phyloP scores from a whole-genome alignment of 2,888 invertebrate species.

The Neoitamus cyanurus region DNA sequence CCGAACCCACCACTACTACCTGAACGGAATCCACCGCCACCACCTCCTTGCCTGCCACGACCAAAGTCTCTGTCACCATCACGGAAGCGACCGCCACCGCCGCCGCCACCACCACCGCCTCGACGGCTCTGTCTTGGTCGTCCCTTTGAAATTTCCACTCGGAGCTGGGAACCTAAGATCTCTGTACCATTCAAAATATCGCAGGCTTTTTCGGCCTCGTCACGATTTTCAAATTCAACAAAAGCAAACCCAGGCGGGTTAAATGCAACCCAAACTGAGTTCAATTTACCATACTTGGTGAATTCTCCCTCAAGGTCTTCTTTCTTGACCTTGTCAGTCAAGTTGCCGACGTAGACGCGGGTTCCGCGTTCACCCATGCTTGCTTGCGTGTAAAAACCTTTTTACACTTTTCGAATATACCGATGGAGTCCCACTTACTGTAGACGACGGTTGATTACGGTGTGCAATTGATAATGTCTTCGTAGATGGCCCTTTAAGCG shows the following conservation, averaged over 20 bases:
- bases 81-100: constrained; percentile 60
- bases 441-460: constrained; percentile 9
- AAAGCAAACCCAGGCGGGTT: constrained; percentile 95
- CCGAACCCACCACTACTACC: constrained; percentile 60
- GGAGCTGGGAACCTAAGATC: constrained; percentile 85
- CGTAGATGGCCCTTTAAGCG: constrained; percentile 17
- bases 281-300: constrained; percentile 90
- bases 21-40: constrained; percentile 65
- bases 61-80: constrained; percentile 66
- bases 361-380: constrained; percentile 74
- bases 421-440: constrained; percentile 6
- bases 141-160: constrained; percentile 89
- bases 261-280: constrained; percentile 91
- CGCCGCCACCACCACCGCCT: constrained; percentile 65
- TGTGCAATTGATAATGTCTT: not conserved
- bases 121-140: constrained; percentile 77
- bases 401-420: not conserved
- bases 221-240: constrained; percentile 89
- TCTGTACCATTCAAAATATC: constrained; percentile 86
- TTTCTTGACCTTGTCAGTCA: constrained; percentile 89
- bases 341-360: constrained; percentile 90
- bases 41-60: constrained; percentile 70
- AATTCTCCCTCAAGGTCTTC: constrained; percentile 92
- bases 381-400: not conserved
- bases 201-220: constrained; percentile 90